Evolutionary conservation across 2,888 invertebrate genomes (phyloP).

Genomic region (Drosophila eohydei): DNA sequence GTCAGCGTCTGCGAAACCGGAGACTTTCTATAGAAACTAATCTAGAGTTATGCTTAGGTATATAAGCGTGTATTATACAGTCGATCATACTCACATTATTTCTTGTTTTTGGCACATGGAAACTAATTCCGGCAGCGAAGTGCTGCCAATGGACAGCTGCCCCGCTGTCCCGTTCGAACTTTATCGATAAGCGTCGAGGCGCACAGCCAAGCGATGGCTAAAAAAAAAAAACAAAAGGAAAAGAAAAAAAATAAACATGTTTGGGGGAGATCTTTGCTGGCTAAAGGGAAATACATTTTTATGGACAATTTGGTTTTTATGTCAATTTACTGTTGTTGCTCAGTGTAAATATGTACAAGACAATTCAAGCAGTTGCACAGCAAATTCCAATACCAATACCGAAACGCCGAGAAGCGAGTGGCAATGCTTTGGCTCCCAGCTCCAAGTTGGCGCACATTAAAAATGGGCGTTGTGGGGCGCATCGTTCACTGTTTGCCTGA

Average conservation of each 20-base stretch:
- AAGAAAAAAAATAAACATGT: slow-evolving; percentile 31
- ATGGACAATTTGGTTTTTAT: slow-evolving; percentile 80
- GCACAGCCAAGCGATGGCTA: slow-evolving; percentile 6
- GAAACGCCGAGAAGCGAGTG: slow-evolving; percentile 26
- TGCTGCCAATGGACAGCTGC: slow-evolving; percentile 45
- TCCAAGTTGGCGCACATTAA: slow-evolving; percentile 55
- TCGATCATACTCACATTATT: background rate
- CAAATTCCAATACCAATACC: slow-evolving; percentile 53
- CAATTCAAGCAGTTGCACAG: slow-evolving; percentile 75
- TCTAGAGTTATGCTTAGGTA: background rate
- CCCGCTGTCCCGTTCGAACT: slow-evolving; percentile 54
- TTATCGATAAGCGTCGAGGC: slow-evolving; percentile 73
- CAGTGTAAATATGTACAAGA: slow-evolving; percentile 73
- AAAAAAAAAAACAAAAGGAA: slow-evolving; percentile 28
- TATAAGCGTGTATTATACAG: background rate
- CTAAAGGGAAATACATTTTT: slow-evolving; percentile 79
- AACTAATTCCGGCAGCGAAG: slow-evolving; percentile 74
- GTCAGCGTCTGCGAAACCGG: too few species aligned
- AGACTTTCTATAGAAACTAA: background rate
- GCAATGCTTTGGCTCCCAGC: slow-evolving; percentile 15
- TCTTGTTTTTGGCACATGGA: slow-evolving; percentile 37
- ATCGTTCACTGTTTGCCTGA: slow-evolving; percentile 53
- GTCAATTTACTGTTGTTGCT: slow-evolving; percentile 79
- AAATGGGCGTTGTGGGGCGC: slow-evolving; percentile 73
- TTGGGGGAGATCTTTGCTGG: slow-evolving; percentile 63